Conservation (phyloP, 2,113 vertebrate genomes). For the Seriola aureovittata region DNA sequence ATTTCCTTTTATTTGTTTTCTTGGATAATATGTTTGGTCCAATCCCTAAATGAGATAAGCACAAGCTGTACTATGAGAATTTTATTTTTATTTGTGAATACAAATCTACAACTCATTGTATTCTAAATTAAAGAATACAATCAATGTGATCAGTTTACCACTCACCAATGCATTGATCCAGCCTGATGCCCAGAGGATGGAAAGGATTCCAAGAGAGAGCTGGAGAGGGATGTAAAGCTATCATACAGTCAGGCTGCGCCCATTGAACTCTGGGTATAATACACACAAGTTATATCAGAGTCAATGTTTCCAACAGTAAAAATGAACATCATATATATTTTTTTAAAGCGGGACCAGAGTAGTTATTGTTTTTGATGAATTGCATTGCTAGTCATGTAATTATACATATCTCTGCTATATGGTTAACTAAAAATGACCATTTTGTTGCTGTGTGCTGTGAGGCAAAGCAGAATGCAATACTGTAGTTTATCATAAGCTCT, state of each 20-base stretch:
- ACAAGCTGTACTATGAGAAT: neutral
- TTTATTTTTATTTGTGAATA: neutral
- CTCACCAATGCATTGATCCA: conserved; percentile 66
- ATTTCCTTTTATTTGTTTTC: neutral
- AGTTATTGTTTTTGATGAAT: neutral
- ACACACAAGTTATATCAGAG: neutral
- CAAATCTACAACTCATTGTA: neutral
- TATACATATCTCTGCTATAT: neutral
- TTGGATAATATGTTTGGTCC: neutral
- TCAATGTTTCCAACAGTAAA: conserved; percentile 7
- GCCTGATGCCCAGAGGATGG: conserved; percentile 51
- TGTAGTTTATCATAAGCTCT: neutral
- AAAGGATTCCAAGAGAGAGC: conserved; percentile 24
- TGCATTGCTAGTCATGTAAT: neutral
- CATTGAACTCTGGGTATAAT: conserved; percentile 33
- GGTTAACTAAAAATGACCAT: neutral
- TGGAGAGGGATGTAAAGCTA: conserved; percentile 46
- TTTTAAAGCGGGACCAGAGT: neutral
- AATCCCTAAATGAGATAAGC: too few species aligned
- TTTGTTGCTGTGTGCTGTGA: conserved; percentile 7
- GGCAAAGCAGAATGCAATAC: conserved; percentile 2
- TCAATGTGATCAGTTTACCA: conserved; percentile 71
- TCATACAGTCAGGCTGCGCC: conserved; percentile 36
- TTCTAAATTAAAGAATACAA: conserved; percentile 38
- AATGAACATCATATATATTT: conserved; percentile 3